Evolutionary conservation across 2,888 invertebrate species (phyloP).

Genomic region (Temnothorax unifasciatus): DNA sequence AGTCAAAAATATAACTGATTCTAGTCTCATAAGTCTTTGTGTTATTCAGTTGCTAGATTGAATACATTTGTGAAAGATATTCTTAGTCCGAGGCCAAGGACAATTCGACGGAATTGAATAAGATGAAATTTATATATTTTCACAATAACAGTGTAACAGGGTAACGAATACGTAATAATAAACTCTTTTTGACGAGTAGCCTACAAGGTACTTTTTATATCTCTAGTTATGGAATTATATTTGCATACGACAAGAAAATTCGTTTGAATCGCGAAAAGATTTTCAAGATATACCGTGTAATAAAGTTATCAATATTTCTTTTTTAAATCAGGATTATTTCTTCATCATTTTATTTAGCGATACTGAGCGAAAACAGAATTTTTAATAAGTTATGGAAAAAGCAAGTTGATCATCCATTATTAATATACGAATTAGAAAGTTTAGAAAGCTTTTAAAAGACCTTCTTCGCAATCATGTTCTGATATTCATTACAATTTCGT

Average conservation of each 20-base stretch:
- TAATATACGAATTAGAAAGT: constrained; percentile 2
- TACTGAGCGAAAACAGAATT: neutral
- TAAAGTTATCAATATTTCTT: constrained; percentile 10
- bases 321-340: neutral
- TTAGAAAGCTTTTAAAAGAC: constrained; percentile 5
- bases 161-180: neutral
- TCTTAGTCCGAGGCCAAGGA: neutral
- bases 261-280: neutral
- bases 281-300: neutral
- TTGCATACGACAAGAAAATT: constrained; percentile 4
- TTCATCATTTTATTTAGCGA: neutral
- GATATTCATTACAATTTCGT: neutral
- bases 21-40: neutral
- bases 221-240: neutral
- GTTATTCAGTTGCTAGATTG: neutral
- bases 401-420: neutral
- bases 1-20: constrained; percentile 12
- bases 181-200: neutral
- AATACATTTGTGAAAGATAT: constrained; percentile 1
- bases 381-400: neutral
- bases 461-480: neutral
- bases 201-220: neutral
- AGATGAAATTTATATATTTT: neutral
- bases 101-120: neutral
- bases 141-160: neutral